Base-by-base conservation (phyloP, 1,140 invertebrate genomes). In the Meloidogyne floridensis region DNA sequence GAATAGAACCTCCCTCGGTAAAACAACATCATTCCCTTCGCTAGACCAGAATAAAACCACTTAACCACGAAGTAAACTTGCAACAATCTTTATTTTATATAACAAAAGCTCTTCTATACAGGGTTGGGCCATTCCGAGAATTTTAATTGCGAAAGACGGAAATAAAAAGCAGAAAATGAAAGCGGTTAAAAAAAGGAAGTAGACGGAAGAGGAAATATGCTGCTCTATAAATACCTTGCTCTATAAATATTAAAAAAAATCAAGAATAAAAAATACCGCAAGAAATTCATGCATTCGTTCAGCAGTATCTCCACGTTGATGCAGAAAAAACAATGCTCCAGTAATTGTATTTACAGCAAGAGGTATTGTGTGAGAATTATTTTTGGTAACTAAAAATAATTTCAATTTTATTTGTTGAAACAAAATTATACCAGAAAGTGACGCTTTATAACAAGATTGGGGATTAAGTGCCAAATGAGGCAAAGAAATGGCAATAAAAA, bases 281-380 rank as follows among this genome's bases (percentile, higher is more conserved):
- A 99, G 91, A 90, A 99, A 99, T 90, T 99, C 98, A 88, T 98
- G 98, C 93, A 99, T 95, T 81, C 97, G 93, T 88, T 97, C 96
- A 89, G 97, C 96, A 85, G 97, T 96, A 90, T 99, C 98, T 42
- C 94, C 95, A 87, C 95, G 94, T 3, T 94, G 95, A 90, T 96
- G 96, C 80, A 98, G 94, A 0, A 95, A 96, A 88, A 99, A 99
- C 32, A 99, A 90, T 1, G 97, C 96, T 56, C 90, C 96, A 89
- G 98, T 97, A 80, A 99, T 95, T 86, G 96, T 94, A 90, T 98
- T 99, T 69, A 99, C 94, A 0, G 97, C 97, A 51, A 95, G 93
- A 2, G 96, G 95, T 92, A 99, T 94, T 87, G 97, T 98, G 90
- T 99, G 97, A 83, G 96, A 97, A 90, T 99, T 99, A 91, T 99